Conservation (phyloP, 2,797 vertebrate species). For the Mastacembelus armatus region DNA sequence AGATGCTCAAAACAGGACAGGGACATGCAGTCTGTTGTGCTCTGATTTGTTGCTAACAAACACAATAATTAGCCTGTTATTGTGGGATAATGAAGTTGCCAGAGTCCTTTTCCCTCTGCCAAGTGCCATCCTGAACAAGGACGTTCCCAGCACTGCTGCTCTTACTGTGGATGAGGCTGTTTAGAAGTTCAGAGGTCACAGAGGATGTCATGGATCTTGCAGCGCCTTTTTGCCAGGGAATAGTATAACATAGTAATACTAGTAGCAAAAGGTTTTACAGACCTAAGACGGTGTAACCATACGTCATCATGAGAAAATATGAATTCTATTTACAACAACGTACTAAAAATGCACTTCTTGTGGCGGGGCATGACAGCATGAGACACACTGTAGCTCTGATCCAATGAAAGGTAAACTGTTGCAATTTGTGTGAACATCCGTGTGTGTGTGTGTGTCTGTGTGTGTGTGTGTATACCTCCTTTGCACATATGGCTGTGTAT, state of each 20-base stretch:
- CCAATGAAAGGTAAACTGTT: conserved; percentile 17
- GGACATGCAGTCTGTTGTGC: conserved; percentile 99
- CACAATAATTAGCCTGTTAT: conserved; percentile 99
- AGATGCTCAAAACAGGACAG: conserved; percentile 99
- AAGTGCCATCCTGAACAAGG: conserved; percentile 80
- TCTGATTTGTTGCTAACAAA: conserved; percentile 99
- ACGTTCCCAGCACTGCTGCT: conserved; percentile 65
- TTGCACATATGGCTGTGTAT: conserved; percentile 55
- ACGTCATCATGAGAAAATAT: neutral
- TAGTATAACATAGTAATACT: neutral
- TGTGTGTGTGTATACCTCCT: conserved; percentile 35
- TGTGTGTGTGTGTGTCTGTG: neutral
- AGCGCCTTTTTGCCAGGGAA: conserved; percentile 5
- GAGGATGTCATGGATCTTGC: conserved; percentile 49
- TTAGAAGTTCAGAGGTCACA: conserved; percentile 74
- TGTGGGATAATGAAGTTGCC: conserved; percentile 99
- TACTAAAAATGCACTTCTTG: neutral
- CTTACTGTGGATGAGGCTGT: conserved; percentile 48
- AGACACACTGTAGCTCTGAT: neutral
- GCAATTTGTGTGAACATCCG: conserved; percentile 11
- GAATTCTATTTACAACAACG: neutral
- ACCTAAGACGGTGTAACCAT: neutral
- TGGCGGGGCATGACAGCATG: neutral
- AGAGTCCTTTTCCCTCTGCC: conserved; percentile 93
- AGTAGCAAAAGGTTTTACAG: neutral